These are phyloP conservation scores for Proterorhinus semilunaris DNA, from an alignment of 2,113 vertebrate species.

Conservation along the genomic window DNA sequence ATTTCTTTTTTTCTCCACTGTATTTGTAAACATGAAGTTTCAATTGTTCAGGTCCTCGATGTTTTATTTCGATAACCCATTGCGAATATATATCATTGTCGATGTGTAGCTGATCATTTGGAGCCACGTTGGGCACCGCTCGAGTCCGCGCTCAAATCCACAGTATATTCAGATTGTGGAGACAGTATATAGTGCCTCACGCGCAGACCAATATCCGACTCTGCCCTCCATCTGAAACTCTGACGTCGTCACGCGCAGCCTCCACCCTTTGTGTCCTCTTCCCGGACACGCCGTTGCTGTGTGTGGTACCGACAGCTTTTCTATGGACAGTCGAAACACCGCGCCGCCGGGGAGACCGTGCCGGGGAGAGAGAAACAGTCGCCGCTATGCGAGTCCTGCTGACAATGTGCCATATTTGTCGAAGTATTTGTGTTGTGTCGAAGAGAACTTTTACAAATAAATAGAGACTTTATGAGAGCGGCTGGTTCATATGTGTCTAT, in stretches of 20 bases:
- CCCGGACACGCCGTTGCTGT: conserved; percentile 50
- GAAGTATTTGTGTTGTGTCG: conserved; percentile 54
- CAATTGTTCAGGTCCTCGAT: too few species aligned
- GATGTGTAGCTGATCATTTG: too few species aligned
- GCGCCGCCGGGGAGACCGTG: conserved; percentile 31
- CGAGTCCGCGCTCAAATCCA: too few species aligned
- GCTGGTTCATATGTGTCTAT: neutral
- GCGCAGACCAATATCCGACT: neutral
- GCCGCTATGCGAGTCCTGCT: conserved; percentile 42
- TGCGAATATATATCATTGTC: too few species aligned
- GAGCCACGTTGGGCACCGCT: too few species aligned
- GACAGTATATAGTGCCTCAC: neutral
- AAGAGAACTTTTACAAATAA: conserved; percentile 79
- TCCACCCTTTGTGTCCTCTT: conserved; percentile 67
- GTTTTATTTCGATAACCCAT: too few species aligned
- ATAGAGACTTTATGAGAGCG: conserved; percentile 57
- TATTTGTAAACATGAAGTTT: too few species aligned
- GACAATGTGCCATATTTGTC: conserved; percentile 55
- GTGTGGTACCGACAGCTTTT: conserved; percentile 74
- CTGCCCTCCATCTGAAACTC: neutral
- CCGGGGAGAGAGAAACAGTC: conserved; percentile 24
- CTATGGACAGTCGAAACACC: conserved; percentile 60
- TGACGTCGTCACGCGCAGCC: neutral
- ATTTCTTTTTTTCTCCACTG: neutral
- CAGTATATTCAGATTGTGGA: too few species aligned